These are phyloP conservation scores for Tuta absoluta DNA, from an alignment of 2,888 invertebrate species.

Conservation along the genomic window DNA sequence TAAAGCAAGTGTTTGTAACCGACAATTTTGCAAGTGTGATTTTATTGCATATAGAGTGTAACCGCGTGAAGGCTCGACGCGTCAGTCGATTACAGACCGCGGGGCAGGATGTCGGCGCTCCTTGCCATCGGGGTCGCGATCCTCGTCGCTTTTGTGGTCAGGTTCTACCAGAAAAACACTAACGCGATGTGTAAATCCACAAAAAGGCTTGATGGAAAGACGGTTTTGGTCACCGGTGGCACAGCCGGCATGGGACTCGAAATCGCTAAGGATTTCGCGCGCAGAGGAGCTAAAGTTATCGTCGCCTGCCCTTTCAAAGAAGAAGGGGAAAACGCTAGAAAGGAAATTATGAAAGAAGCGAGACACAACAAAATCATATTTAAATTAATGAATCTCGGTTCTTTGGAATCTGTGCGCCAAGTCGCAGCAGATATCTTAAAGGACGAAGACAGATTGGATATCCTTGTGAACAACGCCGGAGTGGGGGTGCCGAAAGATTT, in stretches of 20 bases:
- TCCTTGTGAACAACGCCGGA: conserved; percentile 95
- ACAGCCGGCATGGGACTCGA: conserved; percentile 70
- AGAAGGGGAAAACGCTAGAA: conserved; percentile 69
- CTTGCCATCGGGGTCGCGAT: not conserved
- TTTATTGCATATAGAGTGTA: not conserved
- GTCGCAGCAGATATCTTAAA: conserved; percentile 89
- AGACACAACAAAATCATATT: conserved; percentile 86
- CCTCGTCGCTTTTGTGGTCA: conserved; percentile 41
- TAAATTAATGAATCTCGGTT: conserved; percentile 87
- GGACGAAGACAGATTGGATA: conserved; percentile 87
- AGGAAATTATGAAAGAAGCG: conserved; percentile 83
- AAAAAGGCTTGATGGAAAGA: conserved; percentile 62
- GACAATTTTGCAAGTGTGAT: conserved; percentile 2
- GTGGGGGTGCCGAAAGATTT: conserved; percentile 82
- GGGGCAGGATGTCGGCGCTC: conserved; percentile 15
- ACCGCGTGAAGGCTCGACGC: not conserved
- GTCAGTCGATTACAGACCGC: conserved; percentile 7
- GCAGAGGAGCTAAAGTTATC: conserved; percentile 67
- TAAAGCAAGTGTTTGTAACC: not conserved
- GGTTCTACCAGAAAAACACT: conserved; percentile 68
- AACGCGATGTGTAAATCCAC: conserved; percentile 69
- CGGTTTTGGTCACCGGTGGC: conserved; percentile 68
- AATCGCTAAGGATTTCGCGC: conserved; percentile 66
- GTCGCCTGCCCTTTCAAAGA: conserved; percentile 67
- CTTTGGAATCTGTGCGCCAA: conserved; percentile 87